phyloP scores from a whole-genome alignment of 2,888 invertebrate species.

The Stenchaetothrips biformis region DNA sequence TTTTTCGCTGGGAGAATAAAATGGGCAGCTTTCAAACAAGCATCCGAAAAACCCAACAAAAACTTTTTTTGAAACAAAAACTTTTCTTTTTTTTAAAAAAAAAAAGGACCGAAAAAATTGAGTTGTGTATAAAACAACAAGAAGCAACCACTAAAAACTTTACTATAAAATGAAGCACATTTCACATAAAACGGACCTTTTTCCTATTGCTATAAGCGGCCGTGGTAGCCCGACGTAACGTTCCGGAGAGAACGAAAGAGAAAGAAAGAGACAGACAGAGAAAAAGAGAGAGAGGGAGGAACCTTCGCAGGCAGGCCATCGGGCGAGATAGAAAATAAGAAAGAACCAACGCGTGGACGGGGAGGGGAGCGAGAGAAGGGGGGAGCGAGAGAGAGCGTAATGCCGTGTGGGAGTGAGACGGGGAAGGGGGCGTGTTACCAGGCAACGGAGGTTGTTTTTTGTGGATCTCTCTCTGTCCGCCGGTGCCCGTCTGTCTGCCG shows the following conservation, averaged over 20 bases:
- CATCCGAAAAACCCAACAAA: too few relatives aligned
- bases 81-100: background rate
- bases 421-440: background rate
- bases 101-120: background rate
- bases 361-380: background rate
- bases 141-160: background rate
- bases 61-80: background rate
- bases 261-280: background rate
- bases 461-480: background rate
- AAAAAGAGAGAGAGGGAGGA: background rate
- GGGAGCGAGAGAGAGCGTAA: background rate
- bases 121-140: background rate
- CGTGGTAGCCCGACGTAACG: too few relatives aligned
- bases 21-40: too few relatives aligned
- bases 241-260: background rate
- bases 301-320: background rate
- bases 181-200: background rate
- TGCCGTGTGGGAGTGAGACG: background rate
- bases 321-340: slow-evolving; percentile 24
- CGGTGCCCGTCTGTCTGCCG: background rate
- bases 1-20: too few relatives aligned
- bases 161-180: background rate
- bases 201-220: too few relatives aligned
- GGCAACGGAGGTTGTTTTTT: slow-evolving; percentile 17
- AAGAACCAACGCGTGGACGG: background rate